phyloP scores from a whole-genome alignment of 2,888 invertebrate species.

The Oscheius myriophilus region DNA sequence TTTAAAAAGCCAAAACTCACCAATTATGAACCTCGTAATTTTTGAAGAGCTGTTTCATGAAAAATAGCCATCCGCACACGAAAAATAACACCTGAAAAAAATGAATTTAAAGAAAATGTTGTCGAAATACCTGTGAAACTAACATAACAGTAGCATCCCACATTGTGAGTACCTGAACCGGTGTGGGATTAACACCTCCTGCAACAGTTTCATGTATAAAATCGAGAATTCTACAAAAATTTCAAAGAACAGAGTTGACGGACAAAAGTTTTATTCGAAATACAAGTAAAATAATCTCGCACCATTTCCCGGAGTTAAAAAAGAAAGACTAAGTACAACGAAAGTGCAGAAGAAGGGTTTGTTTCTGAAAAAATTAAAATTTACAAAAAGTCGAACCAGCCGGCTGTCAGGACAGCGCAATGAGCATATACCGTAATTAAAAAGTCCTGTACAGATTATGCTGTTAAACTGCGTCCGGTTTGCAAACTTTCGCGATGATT shows the following conservation, averaged over 20 bases:
- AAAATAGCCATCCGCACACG: slow-evolving; percentile 96
- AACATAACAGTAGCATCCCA: slow-evolving; percentile 31
- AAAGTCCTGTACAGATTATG: too few relatives aligned
- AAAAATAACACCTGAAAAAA: slow-evolving; percentile 81
- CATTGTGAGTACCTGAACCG: neutral
- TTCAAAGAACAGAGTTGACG: neutral
- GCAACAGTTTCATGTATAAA: neutral
- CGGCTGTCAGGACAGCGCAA: too few relatives aligned
- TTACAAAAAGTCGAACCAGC: too few relatives aligned
- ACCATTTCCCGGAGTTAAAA: neutral
- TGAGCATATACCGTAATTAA: too few relatives aligned
- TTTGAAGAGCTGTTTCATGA: slow-evolving; percentile 82
- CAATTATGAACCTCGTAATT: slow-evolving; percentile 56
- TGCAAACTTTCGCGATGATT: too few relatives aligned
- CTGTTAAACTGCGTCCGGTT: too few relatives aligned
- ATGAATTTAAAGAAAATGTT: slow-evolving; percentile 21
- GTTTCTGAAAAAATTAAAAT: neutral
- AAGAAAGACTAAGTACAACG: neutral
- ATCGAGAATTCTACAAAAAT: too few relatives aligned
- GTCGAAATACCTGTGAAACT: slow-evolving; percentile 3
- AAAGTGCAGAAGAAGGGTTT: neutral
- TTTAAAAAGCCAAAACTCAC: slow-evolving; percentile 27
- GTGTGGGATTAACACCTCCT: neutral
- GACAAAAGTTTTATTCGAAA: slow-evolving; percentile 5
- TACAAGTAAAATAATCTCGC: neutral